Conservation (phyloP, 2,888 invertebrate genomes). For the Xylota segnis region DNA sequence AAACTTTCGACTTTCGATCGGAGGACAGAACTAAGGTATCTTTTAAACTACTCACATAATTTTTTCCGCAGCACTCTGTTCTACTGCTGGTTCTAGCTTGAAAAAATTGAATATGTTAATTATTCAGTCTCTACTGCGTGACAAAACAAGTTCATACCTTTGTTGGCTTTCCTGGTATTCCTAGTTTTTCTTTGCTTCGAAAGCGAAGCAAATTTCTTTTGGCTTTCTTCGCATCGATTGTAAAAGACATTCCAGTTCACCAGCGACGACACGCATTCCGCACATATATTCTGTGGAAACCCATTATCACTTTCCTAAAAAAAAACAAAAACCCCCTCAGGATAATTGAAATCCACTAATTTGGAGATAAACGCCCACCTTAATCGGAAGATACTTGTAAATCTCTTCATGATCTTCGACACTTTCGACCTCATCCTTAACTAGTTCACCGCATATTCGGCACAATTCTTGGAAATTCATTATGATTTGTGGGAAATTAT, state of each 20-base stretch:
- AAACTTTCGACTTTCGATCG: no score
- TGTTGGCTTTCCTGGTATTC: not conserved
- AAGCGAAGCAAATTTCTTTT: slow-evolving; percentile 43
- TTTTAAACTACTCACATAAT: slow-evolving; percentile 28
- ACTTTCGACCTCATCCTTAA: slow-evolving; percentile 9
- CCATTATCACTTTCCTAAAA: slow-evolving; percentile 31
- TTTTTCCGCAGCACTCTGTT: not conserved
- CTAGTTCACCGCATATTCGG: slow-evolving; percentile 53
- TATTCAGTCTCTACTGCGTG: not conserved
- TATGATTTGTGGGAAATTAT: no score
- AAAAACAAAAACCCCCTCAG: not conserved
- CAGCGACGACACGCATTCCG: slow-evolving; percentile 42
- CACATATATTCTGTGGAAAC: slow-evolving; percentile 48
- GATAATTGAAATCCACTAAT: not conserved
- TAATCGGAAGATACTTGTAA: slow-evolving; percentile 67
- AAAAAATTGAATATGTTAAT: slow-evolving; percentile 15
- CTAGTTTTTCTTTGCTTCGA: not conserved
- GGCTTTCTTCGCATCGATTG: slow-evolving; percentile 47
- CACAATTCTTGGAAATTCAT: slow-evolving; percentile 56
- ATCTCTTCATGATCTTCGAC: slow-evolving; percentile 42
- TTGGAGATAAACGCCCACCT: slow-evolving; percentile 22
- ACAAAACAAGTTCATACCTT: slow-evolving; percentile 26
- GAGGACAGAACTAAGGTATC: not conserved
- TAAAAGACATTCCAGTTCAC: slow-evolving; percentile 64
- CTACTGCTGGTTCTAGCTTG: slow-evolving; percentile 32